Percentiles rank a stretch among this genome's conserved stretches.
These are phyloP conservation scores for Syngnathoides biaculeatus DNA, from an alignment of 2,113 vertebrate genomes.

Conservation along the genomic window DNA sequence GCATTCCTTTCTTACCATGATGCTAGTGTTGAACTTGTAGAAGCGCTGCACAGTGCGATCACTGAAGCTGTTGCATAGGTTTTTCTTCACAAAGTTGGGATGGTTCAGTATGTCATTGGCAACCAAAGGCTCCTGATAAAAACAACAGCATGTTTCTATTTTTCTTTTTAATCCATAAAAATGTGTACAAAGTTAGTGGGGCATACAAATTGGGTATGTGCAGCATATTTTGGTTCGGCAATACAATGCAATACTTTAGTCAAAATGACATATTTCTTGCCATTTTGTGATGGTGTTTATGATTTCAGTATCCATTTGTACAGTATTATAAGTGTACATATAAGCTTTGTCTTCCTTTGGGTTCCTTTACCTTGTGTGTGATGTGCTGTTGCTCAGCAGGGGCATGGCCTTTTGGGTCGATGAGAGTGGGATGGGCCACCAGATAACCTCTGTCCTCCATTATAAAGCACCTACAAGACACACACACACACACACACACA, in stretches of 20 bases:
- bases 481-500: background rate
- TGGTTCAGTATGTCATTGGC: conserved; percentile 98
- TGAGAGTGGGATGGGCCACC: conserved; percentile 94
- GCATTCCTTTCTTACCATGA: conserved; percentile 71
- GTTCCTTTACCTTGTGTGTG: conserved; percentile 87
- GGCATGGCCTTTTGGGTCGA: conserved; percentile 97
- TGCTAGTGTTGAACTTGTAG: conserved; percentile 98
- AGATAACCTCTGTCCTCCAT: conserved; percentile 98
- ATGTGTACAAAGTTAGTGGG: too few species aligned
- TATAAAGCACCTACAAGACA: conserved; percentile 86
- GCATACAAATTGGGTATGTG: background rate
- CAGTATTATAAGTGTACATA: too few species aligned
- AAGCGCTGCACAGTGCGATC: conserved; percentile 97
- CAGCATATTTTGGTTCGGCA: background rate
- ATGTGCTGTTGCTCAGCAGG: conserved; percentile 98
- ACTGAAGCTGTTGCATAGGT: conserved; percentile 98
- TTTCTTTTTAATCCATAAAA: background rate
- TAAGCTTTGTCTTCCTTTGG: background rate
- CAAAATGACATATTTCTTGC: background rate
- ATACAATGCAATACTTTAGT: background rate
- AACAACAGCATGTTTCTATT: background rate
- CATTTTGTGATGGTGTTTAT: background rate
- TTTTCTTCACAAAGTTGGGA: conserved; percentile 98
- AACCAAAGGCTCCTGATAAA: conserved; percentile 87
- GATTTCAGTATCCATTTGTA: too few species aligned